Evolutionary conservation across 2,797 vertebrate species (phyloP).

Genomic region (Epinephelus coioides): DNA sequence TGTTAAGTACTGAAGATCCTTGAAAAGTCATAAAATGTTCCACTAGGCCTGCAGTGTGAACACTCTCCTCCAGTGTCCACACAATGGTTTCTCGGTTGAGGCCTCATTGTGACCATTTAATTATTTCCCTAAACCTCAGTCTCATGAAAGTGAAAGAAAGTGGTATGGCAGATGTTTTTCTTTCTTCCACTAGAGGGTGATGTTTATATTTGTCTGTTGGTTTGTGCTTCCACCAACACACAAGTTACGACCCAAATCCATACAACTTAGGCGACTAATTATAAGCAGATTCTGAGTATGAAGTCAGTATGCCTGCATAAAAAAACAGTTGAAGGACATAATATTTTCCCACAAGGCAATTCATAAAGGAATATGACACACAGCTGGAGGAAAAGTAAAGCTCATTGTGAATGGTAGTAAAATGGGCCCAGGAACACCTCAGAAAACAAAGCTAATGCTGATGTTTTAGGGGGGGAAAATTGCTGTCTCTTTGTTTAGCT

Average conservation of each 20-base stretch:
- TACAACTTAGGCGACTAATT: not conserved
- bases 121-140: not conserved
- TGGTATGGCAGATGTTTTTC: not conserved
- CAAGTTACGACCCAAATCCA: not conserved
- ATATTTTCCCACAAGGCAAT: not conserved
- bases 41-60: not conserved
- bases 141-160: not conserved
- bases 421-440: not conserved
- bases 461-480: not conserved
- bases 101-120: not conserved
- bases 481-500: not conserved
- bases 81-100: not conserved
- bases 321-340: not conserved
- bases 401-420: not conserved
- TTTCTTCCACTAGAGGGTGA: slow-evolving; percentile 66
- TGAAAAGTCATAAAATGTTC: slow-evolving; percentile 2
- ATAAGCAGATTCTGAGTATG: not conserved
- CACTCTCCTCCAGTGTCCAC: not conserved
- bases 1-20: not conserved
- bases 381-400: not conserved
- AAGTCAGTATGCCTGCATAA: not conserved
- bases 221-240: not conserved
- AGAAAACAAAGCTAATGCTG: not conserved
- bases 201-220: slow-evolving; percentile 46
- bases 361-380: not conserved